A percentile compares a stretch with the other conserved stretches of the same genome.
Evolutionary conservation across 2,888 invertebrate genomes (phyloP).

Genomic region (Xylocampa areola): DNA sequence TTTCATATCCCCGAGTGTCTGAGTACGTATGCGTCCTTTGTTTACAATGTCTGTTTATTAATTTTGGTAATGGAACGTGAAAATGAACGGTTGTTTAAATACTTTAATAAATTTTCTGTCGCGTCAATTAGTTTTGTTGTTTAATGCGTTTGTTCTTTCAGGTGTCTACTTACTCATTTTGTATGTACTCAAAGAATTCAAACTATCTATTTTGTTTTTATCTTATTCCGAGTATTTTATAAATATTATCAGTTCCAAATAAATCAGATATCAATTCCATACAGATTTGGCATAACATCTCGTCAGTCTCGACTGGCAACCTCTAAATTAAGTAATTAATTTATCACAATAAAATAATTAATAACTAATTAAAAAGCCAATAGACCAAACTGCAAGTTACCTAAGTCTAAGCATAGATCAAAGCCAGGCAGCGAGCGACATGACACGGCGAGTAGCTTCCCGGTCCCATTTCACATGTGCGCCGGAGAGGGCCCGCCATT

Average conservation of each 20-base stretch:
- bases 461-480: constrained; percentile 58
- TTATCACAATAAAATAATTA: too few relatives aligned
- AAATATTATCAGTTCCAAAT: too few relatives aligned
- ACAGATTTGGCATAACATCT: too few relatives aligned
- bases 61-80: constrained; percentile 61
- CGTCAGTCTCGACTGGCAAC: too few relatives aligned
- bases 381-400: constrained; percentile 22
- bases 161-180: too few relatives aligned
- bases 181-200: too few relatives aligned
- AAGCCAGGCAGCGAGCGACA: constrained; percentile 30
- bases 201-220: too few relatives aligned
- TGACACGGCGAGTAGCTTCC: constrained; percentile 38
- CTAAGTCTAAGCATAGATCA: constrained; percentile 43
- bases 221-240: too few relatives aligned
- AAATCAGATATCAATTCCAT: too few relatives aligned
- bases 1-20: constrained; percentile 60
- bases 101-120: constrained; percentile 42
- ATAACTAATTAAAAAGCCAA: neutral
- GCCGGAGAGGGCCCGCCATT: constrained; percentile 65
- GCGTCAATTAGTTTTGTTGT: constrained; percentile 49
- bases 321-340: too few relatives aligned
- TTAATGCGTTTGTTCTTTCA: constrained; percentile 44
- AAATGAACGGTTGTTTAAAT: constrained; percentile 47
- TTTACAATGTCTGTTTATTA: constrained; percentile 64
- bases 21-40: constrained; percentile 53